Evolutionary conservation across 35 echinoderm and acorn worm genomes (phyloP).

Genomic region (Apostichopus parvimensis): DNA sequence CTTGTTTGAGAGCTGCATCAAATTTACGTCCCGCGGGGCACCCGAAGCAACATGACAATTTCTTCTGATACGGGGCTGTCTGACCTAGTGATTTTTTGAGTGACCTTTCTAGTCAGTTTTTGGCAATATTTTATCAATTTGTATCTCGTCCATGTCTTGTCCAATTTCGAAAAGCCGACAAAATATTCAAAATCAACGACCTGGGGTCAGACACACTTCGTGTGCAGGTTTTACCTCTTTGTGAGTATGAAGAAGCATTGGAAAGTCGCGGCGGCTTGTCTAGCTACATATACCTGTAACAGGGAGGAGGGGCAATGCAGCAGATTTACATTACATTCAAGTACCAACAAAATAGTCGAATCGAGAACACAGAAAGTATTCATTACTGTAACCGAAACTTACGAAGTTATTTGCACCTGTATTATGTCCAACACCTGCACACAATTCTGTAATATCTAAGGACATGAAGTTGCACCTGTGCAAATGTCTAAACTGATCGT

Average conservation of each 20-base stretch:
- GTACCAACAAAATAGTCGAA: not conserved
- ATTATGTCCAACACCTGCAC: not conserved
- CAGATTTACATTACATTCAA: not conserved
- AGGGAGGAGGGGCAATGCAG: no score
- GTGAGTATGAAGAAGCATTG: no score
- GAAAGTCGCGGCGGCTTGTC: no score
- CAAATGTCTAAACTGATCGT: not conserved
- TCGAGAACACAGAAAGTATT: not conserved
- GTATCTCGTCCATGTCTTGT: slow-evolving; percentile 29
- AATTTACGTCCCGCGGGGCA: slow-evolving; percentile 35
- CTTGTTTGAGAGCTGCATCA: slow-evolving; percentile 1
- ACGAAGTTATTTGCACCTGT: not conserved
- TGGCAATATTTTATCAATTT: slow-evolving; percentile 35
- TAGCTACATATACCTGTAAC: no score
- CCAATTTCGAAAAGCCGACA: slow-evolving; percentile 1
- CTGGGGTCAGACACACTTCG: not conserved
- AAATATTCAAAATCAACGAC: slow-evolving; percentile 21
- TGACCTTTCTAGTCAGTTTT: slow-evolving; percentile 7
- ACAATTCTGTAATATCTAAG: not conserved
- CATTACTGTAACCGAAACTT: not conserved
- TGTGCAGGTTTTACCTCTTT: not conserved
- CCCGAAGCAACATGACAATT: slow-evolving; percentile 36
- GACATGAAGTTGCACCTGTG: not conserved
- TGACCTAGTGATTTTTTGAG: not conserved
- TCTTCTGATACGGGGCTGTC: slow-evolving; percentile 1